Evolutionary conservation across 2,888 invertebrate genomes (phyloP), one percentile per base, ranked within the genome.

Genomic region (Xylota segnis): DNA sequence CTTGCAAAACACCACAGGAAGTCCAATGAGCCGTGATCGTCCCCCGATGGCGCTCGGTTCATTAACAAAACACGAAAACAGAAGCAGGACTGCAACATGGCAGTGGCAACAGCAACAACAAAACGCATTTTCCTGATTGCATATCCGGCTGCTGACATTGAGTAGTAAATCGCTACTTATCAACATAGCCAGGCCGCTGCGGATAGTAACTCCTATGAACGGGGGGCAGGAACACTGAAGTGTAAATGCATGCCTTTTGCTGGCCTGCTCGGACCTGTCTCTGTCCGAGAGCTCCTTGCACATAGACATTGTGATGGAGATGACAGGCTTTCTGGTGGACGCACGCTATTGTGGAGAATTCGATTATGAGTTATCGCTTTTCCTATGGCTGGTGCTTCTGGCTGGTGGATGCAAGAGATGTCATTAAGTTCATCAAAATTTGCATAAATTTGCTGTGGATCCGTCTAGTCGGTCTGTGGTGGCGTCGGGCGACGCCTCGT

Each of bases 141-240:
- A 65, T 79, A 76, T 79, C 84, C 75, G 79, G 79, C 75, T 76
- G 52, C 71, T 83, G 79, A 61, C 75, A 47, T 76, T 75, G 74
- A 84, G 56, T 70, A 37, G 50, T 65, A 79, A 84, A 75, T 79
- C 40, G 79, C 63, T 59, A 47, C 59, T 76, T 84, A 71, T 65
- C 65, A 50, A 23, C 45, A 66, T 40, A 78, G 56, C 61, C 45
- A 61, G 23, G 6, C 40, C 32, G 23, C 14, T 23, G n/a, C 7
- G 0, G 3, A 12, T 34, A 6, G 6, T 29, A 50, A 14, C 12
- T 40, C 12, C 40, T 40, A 12, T 40, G 75, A 27, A 9, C 12
- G 18, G 10, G n/a, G n/a, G n/a, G n/a, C n/a, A n/a, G n/a, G 34
- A 45, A 16, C 61, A 16, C 7, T 37, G 16, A 43, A 40, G 40